Evolutionary conservation across 2,888 invertebrate species (phyloP), one percentile per base, ranked within the genome.

Genomic region (Teinopalpus imperialis): DNA sequence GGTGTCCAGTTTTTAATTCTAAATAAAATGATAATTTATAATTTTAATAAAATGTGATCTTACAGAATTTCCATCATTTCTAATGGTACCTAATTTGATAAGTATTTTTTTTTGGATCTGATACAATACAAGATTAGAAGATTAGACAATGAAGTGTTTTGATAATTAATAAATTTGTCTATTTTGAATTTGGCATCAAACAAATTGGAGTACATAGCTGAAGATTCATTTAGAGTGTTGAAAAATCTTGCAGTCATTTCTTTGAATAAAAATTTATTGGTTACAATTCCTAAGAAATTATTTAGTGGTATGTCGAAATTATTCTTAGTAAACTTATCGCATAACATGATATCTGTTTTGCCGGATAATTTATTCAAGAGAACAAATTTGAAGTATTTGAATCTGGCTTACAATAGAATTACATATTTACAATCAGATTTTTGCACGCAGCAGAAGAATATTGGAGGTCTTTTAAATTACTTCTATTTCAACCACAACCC

Each of bases 401-500:
- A 82, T 55, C 52, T 87, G 7, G 66, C 77, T 0, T 61, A 61
- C 23, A 86, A 87, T 43, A 73, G 56, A 50, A 69, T 86, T 13
- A 76, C 78, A 0, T 83, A 74, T 60, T 61, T 87, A 18, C 59
- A 62, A 9, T 70, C 73, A 18, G 83, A 86, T 50, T 87, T 86
- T 55, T 74, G 72, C 35, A 57, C 79, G 10, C 80, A 82, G 29
- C 52, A 83, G 1, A 67, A 54, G 31, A 81, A 81, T 50, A 71
- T 70, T 1, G 78, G 81, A 0, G 73, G 63, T n/a, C n/a, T n/a
- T 0, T 47, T 85, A 16, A 66, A 56, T 1, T 79, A 77, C 46
- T 77, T 85, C 43, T 70, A 67, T 37, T 79, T 85, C 14, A 69
- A 80, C 12, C 70, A 76, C 8, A 87, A 85, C 45, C 85, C 82